Conservation (phyloP, 2,888 invertebrate genomes). For the Lepidocyrtoides sp. region DNA sequence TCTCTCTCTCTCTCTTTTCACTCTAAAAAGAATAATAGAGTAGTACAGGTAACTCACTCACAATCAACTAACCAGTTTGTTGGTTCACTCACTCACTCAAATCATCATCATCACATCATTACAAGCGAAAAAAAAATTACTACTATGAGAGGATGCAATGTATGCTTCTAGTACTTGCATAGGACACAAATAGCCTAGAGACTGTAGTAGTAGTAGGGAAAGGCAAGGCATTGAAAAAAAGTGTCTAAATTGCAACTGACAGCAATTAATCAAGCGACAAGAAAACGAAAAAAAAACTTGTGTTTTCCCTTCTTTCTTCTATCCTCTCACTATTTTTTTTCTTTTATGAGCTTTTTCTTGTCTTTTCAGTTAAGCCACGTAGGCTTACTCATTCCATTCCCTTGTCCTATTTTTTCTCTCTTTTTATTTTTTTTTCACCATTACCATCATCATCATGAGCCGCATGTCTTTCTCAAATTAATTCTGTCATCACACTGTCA, state of each 20-base stretch:
- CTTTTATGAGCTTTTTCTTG: conserved; percentile 20
- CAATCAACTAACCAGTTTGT: too few species aligned
- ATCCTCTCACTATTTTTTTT: neutral
- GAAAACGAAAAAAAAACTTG: conserved; percentile 13
- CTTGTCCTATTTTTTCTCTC: too few species aligned
- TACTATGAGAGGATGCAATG: too few species aligned
- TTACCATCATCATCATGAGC: conserved; percentile 36
- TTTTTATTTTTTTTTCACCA: neutral
- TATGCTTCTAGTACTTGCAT: too few species aligned
- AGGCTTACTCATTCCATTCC: conserved; percentile 33
- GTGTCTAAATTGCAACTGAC: conserved; percentile 68
- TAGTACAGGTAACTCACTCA: neutral
- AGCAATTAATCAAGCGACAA: conserved; percentile 70
- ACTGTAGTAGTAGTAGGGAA: too few species aligned
- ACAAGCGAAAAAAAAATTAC: too few species aligned
- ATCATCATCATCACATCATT: neutral
- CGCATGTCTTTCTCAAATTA: conserved; percentile 69
- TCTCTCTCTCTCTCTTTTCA: too few species aligned
- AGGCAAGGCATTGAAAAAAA: conserved; percentile 7
- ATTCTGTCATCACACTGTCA: conserved; percentile 76
- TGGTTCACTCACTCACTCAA: neutral
- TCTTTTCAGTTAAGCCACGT: conserved; percentile 17
- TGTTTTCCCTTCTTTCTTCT: neutral
- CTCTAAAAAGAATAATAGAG: neutral
- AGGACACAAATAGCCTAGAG: conserved; percentile 17